Conservation (phyloP, 2,888 invertebrate species). For the Agrochola lychnidis region DNA sequence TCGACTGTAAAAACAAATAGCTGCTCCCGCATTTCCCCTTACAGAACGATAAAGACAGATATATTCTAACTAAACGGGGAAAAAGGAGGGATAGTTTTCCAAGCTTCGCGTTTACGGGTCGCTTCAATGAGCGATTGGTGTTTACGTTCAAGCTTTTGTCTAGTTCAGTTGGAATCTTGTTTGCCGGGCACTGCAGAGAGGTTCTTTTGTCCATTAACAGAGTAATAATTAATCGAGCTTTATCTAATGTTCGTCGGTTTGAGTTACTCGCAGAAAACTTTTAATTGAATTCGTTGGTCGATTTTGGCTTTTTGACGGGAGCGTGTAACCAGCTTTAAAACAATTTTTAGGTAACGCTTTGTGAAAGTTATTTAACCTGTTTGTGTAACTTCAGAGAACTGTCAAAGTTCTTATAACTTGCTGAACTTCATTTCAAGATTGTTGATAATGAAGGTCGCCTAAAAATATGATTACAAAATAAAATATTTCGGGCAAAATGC, state of each 20-base stretch:
- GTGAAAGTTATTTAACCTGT: constrained; percentile 73
- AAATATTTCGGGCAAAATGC: not conserved
- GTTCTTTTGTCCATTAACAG: constrained; percentile 85
- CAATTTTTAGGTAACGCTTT: constrained; percentile 81
- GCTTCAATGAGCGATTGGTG: constrained; percentile 86
- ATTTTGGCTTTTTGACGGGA: constrained; percentile 85
- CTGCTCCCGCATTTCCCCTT: constrained; percentile 84
- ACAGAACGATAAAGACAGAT: constrained; percentile 83
- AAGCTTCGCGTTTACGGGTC: constrained; percentile 76
- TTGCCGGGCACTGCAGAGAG: constrained; percentile 84
- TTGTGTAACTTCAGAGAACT: constrained; percentile 57
- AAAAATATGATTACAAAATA: constrained; percentile 8
- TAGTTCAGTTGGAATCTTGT: constrained; percentile 84
- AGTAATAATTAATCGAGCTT: constrained; percentile 88
- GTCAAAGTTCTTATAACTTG: constrained; percentile 55
- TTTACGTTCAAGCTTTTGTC: constrained; percentile 86
- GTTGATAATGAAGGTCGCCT: constrained; percentile 10
- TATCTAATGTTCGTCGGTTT: constrained; percentile 84
- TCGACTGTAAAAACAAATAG: constrained; percentile 90
- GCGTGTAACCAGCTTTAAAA: constrained; percentile 78
- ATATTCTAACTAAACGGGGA: constrained; percentile 78
- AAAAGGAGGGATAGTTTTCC: constrained; percentile 83
- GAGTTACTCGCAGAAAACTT: constrained; percentile 85
- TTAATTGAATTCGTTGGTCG: constrained; percentile 88
- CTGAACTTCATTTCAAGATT: constrained; percentile 36